Evolutionary conservation across 1,140 invertebrate genomes (phyloP).

Genomic region (Hormaphis cornu): DNA sequence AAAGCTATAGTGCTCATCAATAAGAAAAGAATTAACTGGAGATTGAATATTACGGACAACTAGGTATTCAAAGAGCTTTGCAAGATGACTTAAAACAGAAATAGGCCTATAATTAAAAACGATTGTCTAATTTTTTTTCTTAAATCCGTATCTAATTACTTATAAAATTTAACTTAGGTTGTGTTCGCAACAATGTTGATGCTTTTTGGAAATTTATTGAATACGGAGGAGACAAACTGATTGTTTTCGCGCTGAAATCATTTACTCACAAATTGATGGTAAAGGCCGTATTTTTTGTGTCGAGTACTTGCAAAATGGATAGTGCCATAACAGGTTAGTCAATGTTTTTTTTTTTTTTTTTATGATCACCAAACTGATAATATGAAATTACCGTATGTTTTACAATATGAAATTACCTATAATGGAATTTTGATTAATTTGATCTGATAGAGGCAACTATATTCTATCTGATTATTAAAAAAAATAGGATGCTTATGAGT

Average conservation of each 20-base stretch:
- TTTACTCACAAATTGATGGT: background rate
- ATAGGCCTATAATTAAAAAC: background rate
- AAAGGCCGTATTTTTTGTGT: background rate
- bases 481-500: no score
- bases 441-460: no score
- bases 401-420: no score
- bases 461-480: no score
- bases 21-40: background rate
- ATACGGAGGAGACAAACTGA: background rate
- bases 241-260: background rate
- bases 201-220: conserved; percentile 13
- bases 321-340: background rate
- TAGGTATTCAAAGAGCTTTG: background rate
- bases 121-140: no score
- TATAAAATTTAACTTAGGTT: background rate
- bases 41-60: background rate
- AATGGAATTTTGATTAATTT: no score
- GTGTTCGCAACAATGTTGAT: background rate
- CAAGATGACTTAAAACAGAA: background rate
- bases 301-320: background rate
- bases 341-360: no score
- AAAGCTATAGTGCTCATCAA: background rate
- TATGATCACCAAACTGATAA: no score
- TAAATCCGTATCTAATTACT: no score
- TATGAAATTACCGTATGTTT: no score